A percentile compares a stretch with the other conserved stretches of the same genome.
Conservation (phyloP, 1,140 invertebrate species). For the Proales similis region DNA sequence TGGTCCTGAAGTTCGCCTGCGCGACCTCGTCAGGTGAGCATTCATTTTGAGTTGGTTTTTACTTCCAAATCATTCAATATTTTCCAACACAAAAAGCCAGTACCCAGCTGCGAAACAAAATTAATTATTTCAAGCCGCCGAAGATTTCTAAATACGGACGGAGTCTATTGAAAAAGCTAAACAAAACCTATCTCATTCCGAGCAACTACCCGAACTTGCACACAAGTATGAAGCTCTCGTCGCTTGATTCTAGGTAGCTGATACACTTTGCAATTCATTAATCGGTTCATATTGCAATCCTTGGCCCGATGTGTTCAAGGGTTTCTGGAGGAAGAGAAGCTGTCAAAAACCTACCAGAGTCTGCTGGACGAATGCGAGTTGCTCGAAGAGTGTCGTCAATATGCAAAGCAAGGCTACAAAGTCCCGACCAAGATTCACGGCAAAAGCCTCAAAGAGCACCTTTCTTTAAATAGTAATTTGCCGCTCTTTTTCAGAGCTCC, state of each 20-base stretch:
- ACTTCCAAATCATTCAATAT: background rate
- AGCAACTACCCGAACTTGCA: conserved; percentile 3
- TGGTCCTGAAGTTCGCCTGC: background rate
- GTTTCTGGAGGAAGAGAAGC: conserved; percentile 30
- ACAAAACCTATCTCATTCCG: background rate
- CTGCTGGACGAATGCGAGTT: conserved; percentile 29
- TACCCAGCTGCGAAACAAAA: no score
- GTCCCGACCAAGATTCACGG: conserved; percentile 32
- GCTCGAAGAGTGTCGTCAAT: conserved; percentile 31
- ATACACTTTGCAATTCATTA: no score
- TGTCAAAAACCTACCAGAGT: conserved; percentile 10
- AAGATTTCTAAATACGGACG: conserved; percentile 22
- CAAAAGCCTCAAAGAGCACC: conserved; percentile 14
- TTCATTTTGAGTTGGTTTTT: background rate
- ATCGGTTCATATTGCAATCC: no score
- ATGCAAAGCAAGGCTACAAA: conserved; percentile 13
- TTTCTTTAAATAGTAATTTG: background rate
- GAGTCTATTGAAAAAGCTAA: conserved; percentile 9
- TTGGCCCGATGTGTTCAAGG: background rate
- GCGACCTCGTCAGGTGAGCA: conserved; percentile 25
- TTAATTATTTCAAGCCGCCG: conserved; percentile 10
- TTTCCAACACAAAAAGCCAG: conserved; percentile 16
- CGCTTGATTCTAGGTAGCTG: no score
- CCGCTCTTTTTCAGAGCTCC: background rate
- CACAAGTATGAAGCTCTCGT: conserved; percentile 13